Conservation (phyloP, 2,113 vertebrate genomes). For the Perca flavescens region DNA sequence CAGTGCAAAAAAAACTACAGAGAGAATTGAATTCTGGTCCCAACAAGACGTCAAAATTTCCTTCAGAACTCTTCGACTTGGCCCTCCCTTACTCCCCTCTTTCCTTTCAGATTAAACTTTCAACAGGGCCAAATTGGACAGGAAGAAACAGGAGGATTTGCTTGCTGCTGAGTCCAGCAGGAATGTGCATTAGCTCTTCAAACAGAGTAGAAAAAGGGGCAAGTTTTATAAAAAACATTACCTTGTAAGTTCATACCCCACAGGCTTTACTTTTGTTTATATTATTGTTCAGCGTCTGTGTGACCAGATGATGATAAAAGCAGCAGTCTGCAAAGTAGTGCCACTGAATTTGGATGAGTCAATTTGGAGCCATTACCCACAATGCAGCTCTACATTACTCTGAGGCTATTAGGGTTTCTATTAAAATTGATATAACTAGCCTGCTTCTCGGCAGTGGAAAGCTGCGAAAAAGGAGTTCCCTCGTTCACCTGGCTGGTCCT, state of each 20-base stretch:
- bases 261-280: neutral
- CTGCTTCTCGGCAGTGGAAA: neutral
- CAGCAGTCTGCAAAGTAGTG: slow-evolving; percentile 11
- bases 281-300: neutral
- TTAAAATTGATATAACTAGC: slow-evolving; percentile 15
- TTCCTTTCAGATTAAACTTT: slow-evolving; percentile 65
- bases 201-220: slow-evolving; percentile 14
- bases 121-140: slow-evolving; percentile 60
- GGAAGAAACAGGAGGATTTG: slow-evolving; percentile 67
- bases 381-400: neutral
- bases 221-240: slow-evolving; percentile 33
- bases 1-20: neutral
- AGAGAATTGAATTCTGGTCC: slow-evolving; percentile 27
- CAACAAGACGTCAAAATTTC: slow-evolving; percentile 39
- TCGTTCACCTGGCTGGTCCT: neutral
- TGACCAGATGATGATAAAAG: slow-evolving; percentile 1
- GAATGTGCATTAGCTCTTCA: slow-evolving; percentile 57
- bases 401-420: neutral
- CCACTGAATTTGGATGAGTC: slow-evolving; percentile 27
- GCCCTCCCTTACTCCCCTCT: slow-evolving; percentile 22
- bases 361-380: slow-evolving; percentile 10
- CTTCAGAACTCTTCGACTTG: slow-evolving; percentile 26
- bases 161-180: slow-evolving; percentile 51
- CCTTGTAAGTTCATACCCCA: slow-evolving; percentile 19
- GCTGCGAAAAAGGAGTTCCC: neutral